These are phyloP conservation scores for Sthenelais limicola DNA, from an alignment of 2,888 invertebrate species.

Conservation along the genomic window DNA sequence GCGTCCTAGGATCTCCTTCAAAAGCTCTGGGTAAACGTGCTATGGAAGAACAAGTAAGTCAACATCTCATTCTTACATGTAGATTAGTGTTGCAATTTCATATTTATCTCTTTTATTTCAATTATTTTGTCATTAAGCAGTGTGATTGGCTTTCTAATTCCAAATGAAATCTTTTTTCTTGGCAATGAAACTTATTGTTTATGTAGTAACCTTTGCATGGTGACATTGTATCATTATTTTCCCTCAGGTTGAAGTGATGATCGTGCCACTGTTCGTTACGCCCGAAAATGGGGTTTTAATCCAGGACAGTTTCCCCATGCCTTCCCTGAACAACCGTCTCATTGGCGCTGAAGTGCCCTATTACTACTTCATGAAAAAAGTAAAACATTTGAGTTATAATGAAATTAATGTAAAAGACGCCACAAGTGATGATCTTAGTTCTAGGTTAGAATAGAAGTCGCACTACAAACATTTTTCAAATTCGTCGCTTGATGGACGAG, in stretches of 20 bases:
- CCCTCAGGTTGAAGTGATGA: constrained; percentile 67
- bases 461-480: neutral
- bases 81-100: neutral
- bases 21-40: neutral
- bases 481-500: no score
- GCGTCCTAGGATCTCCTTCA: no score
- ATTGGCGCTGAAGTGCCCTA: constrained; percentile 76
- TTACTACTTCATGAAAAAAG: constrained; percentile 74
- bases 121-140: neutral
- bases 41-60: constrained; percentile 22
- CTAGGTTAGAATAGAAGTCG: neutral
- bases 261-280: constrained; percentile 81
- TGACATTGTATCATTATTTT: neutral
- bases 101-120: neutral
- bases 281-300: constrained; percentile 80
- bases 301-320: constrained; percentile 77
- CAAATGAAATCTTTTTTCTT: neutral
- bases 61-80: neutral
- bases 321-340: constrained; percentile 71
- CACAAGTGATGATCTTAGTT: neutral
- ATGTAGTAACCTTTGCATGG: neutral
- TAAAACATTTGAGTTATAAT: constrained; percentile 45
- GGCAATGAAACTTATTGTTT: neutral
- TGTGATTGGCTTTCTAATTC: neutral
- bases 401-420: neutral